phyloP scores from a whole-genome alignment of 1,140 invertebrate species.

The Trichonephila clavipes region DNA sequence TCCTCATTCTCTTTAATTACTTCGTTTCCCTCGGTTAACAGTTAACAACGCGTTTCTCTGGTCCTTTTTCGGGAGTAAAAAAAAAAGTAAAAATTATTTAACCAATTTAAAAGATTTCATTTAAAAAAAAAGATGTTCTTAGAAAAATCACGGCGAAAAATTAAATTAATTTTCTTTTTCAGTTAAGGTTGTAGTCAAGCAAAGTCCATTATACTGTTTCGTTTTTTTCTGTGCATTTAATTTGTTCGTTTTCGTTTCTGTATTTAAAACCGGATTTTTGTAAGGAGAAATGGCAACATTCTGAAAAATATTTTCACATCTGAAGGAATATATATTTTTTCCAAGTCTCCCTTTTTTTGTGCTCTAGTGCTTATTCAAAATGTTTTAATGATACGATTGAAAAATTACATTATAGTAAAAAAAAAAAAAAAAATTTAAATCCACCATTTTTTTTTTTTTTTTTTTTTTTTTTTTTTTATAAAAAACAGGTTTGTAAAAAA shows the following conservation, averaged over 20 bases:
- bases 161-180: not conserved
- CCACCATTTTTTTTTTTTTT: no score
- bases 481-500: no score
- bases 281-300: no score
- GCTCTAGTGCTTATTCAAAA: no score
- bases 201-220: not conserved
- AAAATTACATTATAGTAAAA: no score
- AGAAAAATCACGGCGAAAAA: not conserved
- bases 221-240: not conserved
- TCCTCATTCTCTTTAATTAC: slow-evolving; percentile 40
- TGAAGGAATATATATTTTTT: no score
- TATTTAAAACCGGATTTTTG: not conserved
- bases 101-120: not conserved
- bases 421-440: no score
- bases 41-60: not conserved
- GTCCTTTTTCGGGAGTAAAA: not conserved
- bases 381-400: no score
- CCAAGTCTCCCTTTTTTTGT: no score
- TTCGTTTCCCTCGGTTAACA: not conserved
- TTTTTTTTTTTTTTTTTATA: no score
- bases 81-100: not conserved
- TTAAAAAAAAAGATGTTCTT: not conserved
- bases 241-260: not conserved
- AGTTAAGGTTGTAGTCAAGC: not conserved
- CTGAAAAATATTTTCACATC: no score